Evolutionary conservation across 2,113 vertebrate species (phyloP), one percentile per base, ranked within the genome.

Genomic region (Alethe castanea): DNA sequence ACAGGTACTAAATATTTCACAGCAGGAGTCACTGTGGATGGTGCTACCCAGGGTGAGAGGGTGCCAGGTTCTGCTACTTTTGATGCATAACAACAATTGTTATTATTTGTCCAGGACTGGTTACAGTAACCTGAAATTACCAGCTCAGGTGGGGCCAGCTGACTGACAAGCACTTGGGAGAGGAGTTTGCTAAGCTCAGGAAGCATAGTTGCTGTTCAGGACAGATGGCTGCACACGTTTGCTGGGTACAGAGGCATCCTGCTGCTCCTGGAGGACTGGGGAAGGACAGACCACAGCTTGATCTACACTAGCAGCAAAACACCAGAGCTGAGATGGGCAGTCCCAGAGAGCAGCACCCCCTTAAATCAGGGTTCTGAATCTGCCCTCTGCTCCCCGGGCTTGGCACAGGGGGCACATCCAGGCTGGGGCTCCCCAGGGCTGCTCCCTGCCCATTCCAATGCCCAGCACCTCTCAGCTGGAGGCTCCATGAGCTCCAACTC

Each of bases 401-500:
- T 16, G 45, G 44, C 52, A 31, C 35, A 9, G 35, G 48, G 54
- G 29, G 24, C 40, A n/a, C 12, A 1, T 12, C 72, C 8, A 20
- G 7, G 11, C 14, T 62, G 60, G 89, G n/a, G 22, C 12, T 69
- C 14, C 10, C 14, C 65, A 13, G 18, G 53, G 6, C 29, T 10
- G 23, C 14, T 19, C 14, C 6, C 12, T 9, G 14, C 42, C 24
- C 31, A 2, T 36, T 16, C 40, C 14, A 28, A 4, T 0, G 11
- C 69, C 84, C 2, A 2, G 19, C 4, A 3, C 17, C 16, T 14
- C 59, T 26, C 1, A 1, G 44, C 54, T 40, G 50, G 66, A 79
- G 29, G 24, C 60, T 65, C 5, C 70, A 10, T 0, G 3, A 86
- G 14, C 91, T 72, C 59, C 53, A 42, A 0, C 33, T 54, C 80